phyloP scores from a whole-genome alignment of 2,888 invertebrate genomes.

The Metopia argyrocephala region DNA sequence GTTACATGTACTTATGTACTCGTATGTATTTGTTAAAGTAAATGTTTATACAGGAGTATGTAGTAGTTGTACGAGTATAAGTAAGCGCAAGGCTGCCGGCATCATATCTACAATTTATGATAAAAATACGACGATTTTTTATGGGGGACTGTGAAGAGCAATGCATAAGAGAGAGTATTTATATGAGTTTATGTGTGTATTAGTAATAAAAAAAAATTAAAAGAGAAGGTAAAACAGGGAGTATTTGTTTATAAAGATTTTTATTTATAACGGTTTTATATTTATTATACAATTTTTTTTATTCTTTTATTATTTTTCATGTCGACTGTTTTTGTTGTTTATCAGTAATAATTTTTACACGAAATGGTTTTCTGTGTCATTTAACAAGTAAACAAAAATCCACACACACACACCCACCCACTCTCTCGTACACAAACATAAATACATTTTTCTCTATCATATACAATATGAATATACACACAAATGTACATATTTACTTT shows the following conservation, averaged over 20 bases:
- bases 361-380: constrained; percentile 65
- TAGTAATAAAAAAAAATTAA: not conserved
- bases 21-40: constrained; percentile 9
- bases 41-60: not conserved
- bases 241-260: constrained; percentile 5
- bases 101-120: too few species aligned
- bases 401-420: not conserved
- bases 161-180: not conserved
- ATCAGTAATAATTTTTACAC: constrained; percentile 65
- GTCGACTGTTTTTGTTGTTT: constrained; percentile 51
- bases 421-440: not conserved
- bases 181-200: not conserved
- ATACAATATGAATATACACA: not conserved
- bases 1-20: not conserved
- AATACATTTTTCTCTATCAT: not conserved
- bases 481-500: not conserved
- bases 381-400: constrained; percentile 52
- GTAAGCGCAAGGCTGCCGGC: too few species aligned
- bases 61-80: not conserved
- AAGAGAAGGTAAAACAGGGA: not conserved
- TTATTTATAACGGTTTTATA: constrained; percentile 50
- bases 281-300: constrained; percentile 55
- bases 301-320: constrained; percentile 27
- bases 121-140: not conserved
- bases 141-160: not conserved